Evolutionary conservation across 1,140 invertebrate species (phyloP).

Genomic region (Papilio machaon): DNA sequence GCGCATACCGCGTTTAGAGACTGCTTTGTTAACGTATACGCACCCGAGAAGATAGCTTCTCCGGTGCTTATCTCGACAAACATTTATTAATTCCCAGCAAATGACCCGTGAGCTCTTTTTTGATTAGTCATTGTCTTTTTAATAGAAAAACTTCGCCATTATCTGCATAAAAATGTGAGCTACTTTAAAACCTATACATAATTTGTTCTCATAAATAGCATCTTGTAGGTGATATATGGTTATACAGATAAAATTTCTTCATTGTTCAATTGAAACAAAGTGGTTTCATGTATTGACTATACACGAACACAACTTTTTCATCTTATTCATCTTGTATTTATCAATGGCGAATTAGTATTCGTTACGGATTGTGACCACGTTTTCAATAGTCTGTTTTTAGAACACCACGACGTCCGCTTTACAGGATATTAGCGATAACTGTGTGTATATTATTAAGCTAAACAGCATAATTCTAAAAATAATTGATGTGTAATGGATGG

Average conservation of each 20-base stretch:
- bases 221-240: background rate
- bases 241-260: background rate
- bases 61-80: background rate
- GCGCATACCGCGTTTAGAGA: background rate
- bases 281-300: background rate
- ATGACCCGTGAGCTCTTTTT: slow-evolving; percentile 14
- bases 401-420: background rate
- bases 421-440: background rate
- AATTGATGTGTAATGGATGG: background rate
- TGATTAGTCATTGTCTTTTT: slow-evolving; percentile 16
- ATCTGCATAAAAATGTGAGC: background rate
- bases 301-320: background rate
- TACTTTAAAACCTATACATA: background rate
- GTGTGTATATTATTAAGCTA: background rate
- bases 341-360: background rate
- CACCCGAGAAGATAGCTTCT: background rate
- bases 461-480: background rate
- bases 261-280: slow-evolving; percentile 10
- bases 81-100: background rate
- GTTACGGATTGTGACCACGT: background rate
- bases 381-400: background rate
- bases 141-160: background rate
- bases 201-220: background rate
- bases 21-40: slow-evolving; percentile 3
- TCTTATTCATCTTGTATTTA: slow-evolving; percentile 5